These are phyloP conservation scores for Hylaea fasciaria DNA, from an alignment of 2,888 invertebrate genomes.

Conservation along the genomic window DNA sequence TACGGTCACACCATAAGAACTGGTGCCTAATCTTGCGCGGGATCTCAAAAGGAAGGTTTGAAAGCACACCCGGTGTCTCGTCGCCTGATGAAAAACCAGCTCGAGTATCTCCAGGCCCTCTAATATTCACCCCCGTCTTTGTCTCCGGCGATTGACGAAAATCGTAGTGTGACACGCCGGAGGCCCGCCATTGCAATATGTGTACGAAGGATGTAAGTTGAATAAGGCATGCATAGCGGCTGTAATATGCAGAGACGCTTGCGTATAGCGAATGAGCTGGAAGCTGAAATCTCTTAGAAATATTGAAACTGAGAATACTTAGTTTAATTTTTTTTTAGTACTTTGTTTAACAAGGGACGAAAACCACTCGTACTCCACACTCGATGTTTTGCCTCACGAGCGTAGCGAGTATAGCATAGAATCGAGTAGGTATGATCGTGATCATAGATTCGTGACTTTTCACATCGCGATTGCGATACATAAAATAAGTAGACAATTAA, in stretches of 20 bases:
- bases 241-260: not conserved
- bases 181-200: constrained; percentile 57
- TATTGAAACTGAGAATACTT: no score
- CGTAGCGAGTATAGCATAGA: no score
- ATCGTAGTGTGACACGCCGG: constrained; percentile 58
- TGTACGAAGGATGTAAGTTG: constrained; percentile 49
- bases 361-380: no score
- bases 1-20: constrained; percentile 70
- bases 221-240: constrained; percentile 9
- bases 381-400: no score
- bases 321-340: no score
- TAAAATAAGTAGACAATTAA: no score
- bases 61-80: constrained; percentile 76
- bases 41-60: constrained; percentile 80
- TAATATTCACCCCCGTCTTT: constrained; percentile 81
- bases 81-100: constrained; percentile 79
- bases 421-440: no score
- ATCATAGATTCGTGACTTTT: no score
- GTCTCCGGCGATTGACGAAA: constrained; percentile 81
- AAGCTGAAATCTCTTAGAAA: no score
- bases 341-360: no score
- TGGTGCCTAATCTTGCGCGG: constrained; percentile 82
- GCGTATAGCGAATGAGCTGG: no score
- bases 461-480: no score
- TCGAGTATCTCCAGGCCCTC: constrained; percentile 75